Evolutionary conservation across 1,140 invertebrate genomes (phyloP).

Genomic region (Platorchestia sp.): DNA sequence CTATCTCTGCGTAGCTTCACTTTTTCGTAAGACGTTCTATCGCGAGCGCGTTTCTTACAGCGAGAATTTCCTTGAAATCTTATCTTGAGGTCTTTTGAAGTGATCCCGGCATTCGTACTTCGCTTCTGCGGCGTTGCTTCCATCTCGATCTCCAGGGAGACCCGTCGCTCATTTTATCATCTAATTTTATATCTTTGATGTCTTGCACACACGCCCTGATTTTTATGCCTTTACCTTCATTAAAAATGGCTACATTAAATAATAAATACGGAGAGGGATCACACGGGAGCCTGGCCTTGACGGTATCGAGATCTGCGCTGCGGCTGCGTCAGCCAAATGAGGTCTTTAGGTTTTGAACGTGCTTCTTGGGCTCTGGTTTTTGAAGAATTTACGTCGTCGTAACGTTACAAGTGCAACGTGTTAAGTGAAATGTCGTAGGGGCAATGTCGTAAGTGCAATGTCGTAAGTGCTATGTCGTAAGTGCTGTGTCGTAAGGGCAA

Average conservation of each 20-base stretch:
- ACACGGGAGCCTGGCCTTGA: background rate
- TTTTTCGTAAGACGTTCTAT: background rate
- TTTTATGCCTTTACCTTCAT: background rate
- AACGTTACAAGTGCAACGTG: no score
- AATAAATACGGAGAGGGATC: background rate
- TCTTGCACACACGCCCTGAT: background rate
- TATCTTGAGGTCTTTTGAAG: conserved; percentile 20
- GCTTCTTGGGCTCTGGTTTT: no score
- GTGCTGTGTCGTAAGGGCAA: no score
- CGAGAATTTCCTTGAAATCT: background rate
- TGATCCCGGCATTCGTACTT: conserved; percentile 1
- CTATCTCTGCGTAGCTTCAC: background rate
- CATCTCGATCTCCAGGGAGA: background rate
- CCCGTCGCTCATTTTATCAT: background rate
- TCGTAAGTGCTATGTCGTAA: no score
- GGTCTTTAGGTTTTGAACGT: no score
- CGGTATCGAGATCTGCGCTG: background rate
- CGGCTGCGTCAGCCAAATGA: background rate
- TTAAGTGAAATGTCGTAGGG: no score
- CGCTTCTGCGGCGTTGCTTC: background rate
- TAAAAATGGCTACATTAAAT: background rate
- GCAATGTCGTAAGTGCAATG: no score
- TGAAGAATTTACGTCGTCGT: no score
- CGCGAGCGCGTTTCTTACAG: background rate
- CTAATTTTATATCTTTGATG: background rate